These are phyloP conservation scores for Mus spretus DNA, from an alignment of 2,797 vertebrate genomes.

Conservation along the genomic window DNA sequence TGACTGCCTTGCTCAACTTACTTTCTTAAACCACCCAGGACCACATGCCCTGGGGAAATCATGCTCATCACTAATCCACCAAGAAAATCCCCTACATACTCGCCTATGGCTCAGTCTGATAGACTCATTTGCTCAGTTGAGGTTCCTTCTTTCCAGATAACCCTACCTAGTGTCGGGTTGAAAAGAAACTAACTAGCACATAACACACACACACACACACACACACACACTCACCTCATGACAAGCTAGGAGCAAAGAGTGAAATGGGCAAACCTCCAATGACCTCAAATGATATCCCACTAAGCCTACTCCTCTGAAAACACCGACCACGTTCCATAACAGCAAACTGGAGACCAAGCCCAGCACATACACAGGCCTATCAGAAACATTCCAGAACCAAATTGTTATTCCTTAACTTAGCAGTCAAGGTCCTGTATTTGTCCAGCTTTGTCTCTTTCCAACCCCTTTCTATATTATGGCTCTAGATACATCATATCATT, in stretches of 20 bases:
- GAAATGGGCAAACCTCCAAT: neutral
- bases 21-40: neutral
- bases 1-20: neutral
- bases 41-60: neutral
- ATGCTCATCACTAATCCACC: neutral
- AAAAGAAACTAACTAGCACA: neutral
- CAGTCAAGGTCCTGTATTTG: slow-evolving; percentile 14
- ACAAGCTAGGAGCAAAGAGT: neutral
- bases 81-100: neutral
- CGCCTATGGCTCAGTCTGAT: neutral
- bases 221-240: neutral
- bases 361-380: neutral
- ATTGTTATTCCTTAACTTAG: neutral
- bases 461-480: neutral
- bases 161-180: neutral
- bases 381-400: neutral
- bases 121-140: neutral
- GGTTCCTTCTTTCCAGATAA: neutral
- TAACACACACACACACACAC: neutral
- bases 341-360: neutral
- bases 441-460: neutral
- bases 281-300: neutral
- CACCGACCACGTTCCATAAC: neutral
- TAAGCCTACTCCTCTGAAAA: neutral
- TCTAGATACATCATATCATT: neutral